Evolutionary conservation across 2,113 vertebrate species (phyloP).

Genomic region (Chiloscyllium plagiosum): DNA sequence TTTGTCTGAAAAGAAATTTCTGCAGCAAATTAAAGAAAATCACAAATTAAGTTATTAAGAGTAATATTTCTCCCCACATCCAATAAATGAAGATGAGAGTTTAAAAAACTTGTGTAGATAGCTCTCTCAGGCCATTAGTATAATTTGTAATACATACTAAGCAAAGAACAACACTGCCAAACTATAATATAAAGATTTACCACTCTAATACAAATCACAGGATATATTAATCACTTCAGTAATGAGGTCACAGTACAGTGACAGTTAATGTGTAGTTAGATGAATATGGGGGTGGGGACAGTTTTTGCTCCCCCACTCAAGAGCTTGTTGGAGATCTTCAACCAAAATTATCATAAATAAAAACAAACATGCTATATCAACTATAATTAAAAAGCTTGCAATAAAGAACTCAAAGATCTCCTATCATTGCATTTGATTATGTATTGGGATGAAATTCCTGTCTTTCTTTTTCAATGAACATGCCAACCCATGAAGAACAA

Average conservation of each 20-base stretch:
- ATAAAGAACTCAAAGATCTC: not conserved
- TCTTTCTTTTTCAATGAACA: not conserved
- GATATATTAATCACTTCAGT: not conserved
- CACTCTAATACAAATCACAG: not conserved
- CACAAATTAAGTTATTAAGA: constrained; percentile 35
- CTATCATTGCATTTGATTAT: not conserved
- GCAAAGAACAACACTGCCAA: constrained; percentile 20
- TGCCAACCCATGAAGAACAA: not conserved
- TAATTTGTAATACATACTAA: constrained; percentile 24
- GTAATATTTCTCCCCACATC: not conserved
- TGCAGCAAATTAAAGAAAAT: constrained; percentile 37
- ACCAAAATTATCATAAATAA: not conserved
- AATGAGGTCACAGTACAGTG: not conserved
- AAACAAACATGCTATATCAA: not conserved
- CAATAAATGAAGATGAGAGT: constrained; percentile 26
- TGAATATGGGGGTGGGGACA: not conserved
- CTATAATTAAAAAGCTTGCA: not conserved
- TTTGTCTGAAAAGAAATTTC: constrained; percentile 35
- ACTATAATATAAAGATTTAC: constrained; percentile 19
- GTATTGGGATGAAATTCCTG: not conserved
- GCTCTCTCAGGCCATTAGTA: constrained; percentile 14
- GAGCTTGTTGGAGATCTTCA: not conserved
- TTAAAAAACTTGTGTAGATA: constrained; percentile 25
- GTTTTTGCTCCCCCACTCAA: not conserved
- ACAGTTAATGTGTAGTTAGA: not conserved